Base-by-base conservation (phyloP, 2,888 invertebrate species). In the Latrodectus hesperus region DNA sequence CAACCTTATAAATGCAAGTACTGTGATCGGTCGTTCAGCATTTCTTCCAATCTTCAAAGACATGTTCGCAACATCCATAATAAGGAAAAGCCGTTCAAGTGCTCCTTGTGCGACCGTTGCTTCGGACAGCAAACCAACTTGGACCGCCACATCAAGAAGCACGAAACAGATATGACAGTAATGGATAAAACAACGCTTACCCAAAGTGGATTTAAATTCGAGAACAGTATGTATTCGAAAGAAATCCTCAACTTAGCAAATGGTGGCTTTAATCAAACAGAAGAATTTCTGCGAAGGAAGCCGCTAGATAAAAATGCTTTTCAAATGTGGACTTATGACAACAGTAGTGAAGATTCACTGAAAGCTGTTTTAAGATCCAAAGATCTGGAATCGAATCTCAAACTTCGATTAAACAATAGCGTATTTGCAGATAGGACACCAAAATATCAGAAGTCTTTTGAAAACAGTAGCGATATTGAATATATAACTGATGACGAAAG, bases 41-140 rank as follows among this genome's bases (percentile, higher is more conserved):
- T 99, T 91, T 98, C 98, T 0, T 98, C 98, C 78, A 99, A 99
- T 92, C 94, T 99, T 89, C 98, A 99, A 92, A 94, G 99, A n/a
- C 99, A 99, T 93, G 98, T 99, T 6, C 94, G 99, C 80, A 99
- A 99, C 92, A 99, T 99, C 88, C 99, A 99, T 93, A 98, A 99
- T 93, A 99, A 99, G 92, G 97, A 98, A 92, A 95, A 98, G 88
- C 98, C 99, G 0, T 99, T 99, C 93, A 96, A 97, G 91, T 99
- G 99, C 92, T 95, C 96, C 12, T 93, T 98, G 84, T 99, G 99
- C 93, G 98, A 98, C 91, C 94, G 98, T 77, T 97, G 98, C 92
- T 99, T 99, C 92, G 99, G 99, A 0, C 99, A 99, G 93, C 99
- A 99, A 93, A 99, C 99, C 17, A 99, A 99, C 92, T 94, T 99